phyloP scores from a whole-genome alignment of 2,888 invertebrate genomes.

The Agriotes lineatus region DNA sequence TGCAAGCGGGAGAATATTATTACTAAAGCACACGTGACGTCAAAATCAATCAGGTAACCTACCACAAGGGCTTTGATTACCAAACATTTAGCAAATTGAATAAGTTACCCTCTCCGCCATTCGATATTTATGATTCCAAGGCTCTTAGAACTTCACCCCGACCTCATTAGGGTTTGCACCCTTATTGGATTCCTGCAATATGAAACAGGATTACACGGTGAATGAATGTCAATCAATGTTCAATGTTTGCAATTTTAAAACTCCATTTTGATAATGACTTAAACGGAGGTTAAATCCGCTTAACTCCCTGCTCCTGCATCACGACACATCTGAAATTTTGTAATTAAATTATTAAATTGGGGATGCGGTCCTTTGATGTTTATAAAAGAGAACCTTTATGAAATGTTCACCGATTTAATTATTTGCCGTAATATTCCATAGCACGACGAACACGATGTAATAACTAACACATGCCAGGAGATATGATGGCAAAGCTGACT shows the following conservation, averaged over 20 bases:
- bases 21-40: not conserved
- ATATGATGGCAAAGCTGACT: no score
- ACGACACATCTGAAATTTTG: conserved; percentile 43
- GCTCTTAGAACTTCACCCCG: conserved; percentile 40
- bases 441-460: no score
- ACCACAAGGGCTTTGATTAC: conserved; percentile 26
- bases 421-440: conserved; percentile 29
- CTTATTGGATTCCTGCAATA: conserved; percentile 57
- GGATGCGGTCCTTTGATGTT: conserved; percentile 53
- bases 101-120: conserved; percentile 26
- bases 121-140: conserved; percentile 42
- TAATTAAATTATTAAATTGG: conserved; percentile 53
- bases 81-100: conserved; percentile 31
- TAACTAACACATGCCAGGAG: no score
- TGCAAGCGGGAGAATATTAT: no score
- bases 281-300: conserved; percentile 45
- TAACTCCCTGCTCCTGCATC: conserved; percentile 25
- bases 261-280: conserved; percentile 57
- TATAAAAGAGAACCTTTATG: conserved; percentile 31
- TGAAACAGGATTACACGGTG: conserved; percentile 57
- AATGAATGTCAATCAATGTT: conserved; percentile 60
- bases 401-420: conserved; percentile 37
- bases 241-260: conserved; percentile 59
- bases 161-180: conserved; percentile 48
- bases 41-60: conserved; percentile 14